Base-by-base conservation (phyloP, 2,113 vertebrate species). In the Rutilus rutilus region DNA sequence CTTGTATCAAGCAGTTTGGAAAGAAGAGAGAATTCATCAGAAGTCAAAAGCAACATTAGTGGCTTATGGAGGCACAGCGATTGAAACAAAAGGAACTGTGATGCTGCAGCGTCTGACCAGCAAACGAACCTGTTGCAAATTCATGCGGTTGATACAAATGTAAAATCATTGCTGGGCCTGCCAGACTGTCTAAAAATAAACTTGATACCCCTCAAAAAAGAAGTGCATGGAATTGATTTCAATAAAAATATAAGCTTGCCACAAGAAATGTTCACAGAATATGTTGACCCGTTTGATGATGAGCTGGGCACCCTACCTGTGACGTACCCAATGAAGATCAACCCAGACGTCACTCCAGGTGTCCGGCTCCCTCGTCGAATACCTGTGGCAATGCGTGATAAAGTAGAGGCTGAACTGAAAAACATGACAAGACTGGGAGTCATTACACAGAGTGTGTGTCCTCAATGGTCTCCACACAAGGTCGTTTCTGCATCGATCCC, bases 121-220 rank as follows among this genome's bases (percentile, higher is more conserved):
- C 30, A 33, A 33, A 33, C 30, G 2, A 33, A 33, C 30, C 15
- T 67, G 65, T 36, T 67, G 65, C 65, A 71, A 2, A 30, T 76
- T 52, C 45, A 76, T 52, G 45, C n/a, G 1, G 25, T 76, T 52
- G 45, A 52, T 30, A 76, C 10, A 76, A 76, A 76, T 5, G 14
- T 52, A 2, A 76, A 76, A 52, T 76, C 45, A 52, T 33, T 76
- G 74, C 25, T 76, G 74, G 25, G 45, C 23, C n/a, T 76, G 30
- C 45, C 73, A 76, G 73, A 52, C 12, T 75, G 71, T 27, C 21
- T 69, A 9, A 69, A 69, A 69, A 39, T 69, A 0, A 21, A 36
- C 33, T 39, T 21, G 7, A 69, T 69, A 69, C 39, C 17, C 9
- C 59, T 60, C 59, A 60, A 60, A n/a, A 1, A n/a, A 9, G 21